phyloP scores from a whole-genome alignment of 2,888 invertebrate species.

The Drosophila sordidapex region DNA sequence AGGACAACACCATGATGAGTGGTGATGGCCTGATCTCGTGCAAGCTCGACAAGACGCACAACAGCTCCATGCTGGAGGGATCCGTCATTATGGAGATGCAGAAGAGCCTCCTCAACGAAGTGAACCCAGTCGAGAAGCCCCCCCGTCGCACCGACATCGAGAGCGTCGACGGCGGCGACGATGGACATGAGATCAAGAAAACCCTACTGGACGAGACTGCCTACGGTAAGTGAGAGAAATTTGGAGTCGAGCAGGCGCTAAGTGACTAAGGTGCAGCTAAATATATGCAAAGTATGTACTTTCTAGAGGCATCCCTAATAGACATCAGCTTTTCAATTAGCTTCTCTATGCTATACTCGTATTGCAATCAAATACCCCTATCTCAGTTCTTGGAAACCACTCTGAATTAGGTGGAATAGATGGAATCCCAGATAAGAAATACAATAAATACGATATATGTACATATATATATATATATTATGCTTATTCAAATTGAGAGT shows the following conservation, averaged over 20 bases:
- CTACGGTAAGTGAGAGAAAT: slow-evolving; percentile 87
- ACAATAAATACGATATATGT: too few species aligned
- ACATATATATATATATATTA: too few species aligned
- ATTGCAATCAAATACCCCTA: too few species aligned
- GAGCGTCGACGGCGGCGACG: slow-evolving; percentile 90
- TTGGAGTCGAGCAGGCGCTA: not conserved
- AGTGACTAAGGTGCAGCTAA: not conserved
- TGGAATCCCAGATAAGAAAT: not conserved
- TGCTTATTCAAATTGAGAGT: not conserved
- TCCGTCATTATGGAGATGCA: slow-evolving; percentile 93
- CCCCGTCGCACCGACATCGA: slow-evolving; percentile 91
- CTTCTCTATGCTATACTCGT: not conserved
- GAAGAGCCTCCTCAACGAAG: slow-evolving; percentile 92
- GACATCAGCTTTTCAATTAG: not conserved
- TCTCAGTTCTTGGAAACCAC: not conserved
- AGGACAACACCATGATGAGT: slow-evolving; percentile 84
- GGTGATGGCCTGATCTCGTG: slow-evolving; percentile 84
- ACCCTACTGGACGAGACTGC: slow-evolving; percentile 93
- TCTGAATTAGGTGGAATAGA: not conserved
- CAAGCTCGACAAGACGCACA: slow-evolving; percentile 86
- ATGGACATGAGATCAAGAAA: slow-evolving; percentile 92
- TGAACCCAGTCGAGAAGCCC: slow-evolving; percentile 94
- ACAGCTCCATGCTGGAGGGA: slow-evolving; percentile 90
- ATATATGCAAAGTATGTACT: not conserved
- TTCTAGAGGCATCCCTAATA: not conserved